These are phyloP conservation scores for Leuciscus waleckii DNA, from an alignment of 2,797 vertebrate species.

Conservation along the genomic window DNA sequence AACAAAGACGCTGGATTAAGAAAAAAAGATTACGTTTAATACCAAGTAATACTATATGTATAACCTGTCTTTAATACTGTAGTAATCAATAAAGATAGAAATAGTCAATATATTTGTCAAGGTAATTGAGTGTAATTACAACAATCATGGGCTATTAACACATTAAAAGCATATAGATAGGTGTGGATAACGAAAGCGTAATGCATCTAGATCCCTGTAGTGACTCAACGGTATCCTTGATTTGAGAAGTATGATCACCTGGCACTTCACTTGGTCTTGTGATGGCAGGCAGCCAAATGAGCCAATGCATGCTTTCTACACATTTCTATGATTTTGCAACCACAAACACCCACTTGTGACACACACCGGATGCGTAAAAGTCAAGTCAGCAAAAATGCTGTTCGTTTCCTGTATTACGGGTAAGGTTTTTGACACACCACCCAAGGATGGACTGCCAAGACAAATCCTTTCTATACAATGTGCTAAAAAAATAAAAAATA, in stretches of 20 bases:
- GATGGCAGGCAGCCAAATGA: background rate
- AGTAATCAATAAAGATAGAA: conserved; percentile 7
- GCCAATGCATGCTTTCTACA: conserved; percentile 48
- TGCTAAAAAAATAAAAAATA: background rate
- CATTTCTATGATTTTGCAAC: conserved; percentile 72
- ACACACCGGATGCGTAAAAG: conserved; percentile 67
- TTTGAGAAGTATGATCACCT: conserved; percentile 16
- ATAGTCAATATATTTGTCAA: background rate
- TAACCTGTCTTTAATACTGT: background rate
- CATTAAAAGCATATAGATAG: conserved; percentile 14
- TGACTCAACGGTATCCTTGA: conserved; percentile 8
- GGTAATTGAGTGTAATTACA: background rate
- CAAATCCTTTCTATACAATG: background rate
- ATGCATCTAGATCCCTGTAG: background rate
- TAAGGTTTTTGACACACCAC: conserved; percentile 5
- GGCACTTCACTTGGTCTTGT: background rate
- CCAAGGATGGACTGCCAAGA: background rate
- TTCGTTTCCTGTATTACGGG: conserved; percentile 61
- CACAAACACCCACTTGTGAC: conserved; percentile 69
- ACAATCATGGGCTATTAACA: conserved; percentile 16
- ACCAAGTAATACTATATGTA: background rate
- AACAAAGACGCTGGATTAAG: conserved; percentile 22
- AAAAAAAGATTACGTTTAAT: background rate
- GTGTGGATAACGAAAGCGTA: background rate
- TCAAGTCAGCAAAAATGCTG: conserved; percentile 72